Evolutionary conservation across 2,797 vertebrate species (phyloP).

Genomic region (Apogon talboti): DNA sequence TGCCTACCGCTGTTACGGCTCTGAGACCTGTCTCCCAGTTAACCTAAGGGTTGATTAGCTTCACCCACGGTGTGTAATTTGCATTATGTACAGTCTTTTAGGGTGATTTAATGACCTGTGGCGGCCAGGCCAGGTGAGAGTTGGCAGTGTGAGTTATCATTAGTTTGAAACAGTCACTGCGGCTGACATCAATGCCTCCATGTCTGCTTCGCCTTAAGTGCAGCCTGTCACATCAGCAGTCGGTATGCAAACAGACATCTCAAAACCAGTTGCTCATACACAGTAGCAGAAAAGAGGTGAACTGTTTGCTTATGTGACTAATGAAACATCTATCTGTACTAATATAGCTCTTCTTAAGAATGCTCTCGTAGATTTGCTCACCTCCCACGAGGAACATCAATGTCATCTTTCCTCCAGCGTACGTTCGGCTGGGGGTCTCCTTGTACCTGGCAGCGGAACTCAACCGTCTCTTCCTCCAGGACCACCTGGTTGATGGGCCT

Average conservation of each 20-base stretch:
- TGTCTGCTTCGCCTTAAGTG: conserved; percentile 37
- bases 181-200: conserved; percentile 34
- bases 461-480: conserved; percentile 93
- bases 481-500: conserved; percentile 98
- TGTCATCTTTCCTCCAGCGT: conserved; percentile 97
- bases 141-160: conserved; percentile 49
- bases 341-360: conserved; percentile 10
- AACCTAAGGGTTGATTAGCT: conserved; percentile 11
- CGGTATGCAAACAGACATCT: neutral
- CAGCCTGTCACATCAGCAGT: conserved; percentile 39
- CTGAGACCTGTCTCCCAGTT: conserved; percentile 15
- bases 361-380: conserved; percentile 66
- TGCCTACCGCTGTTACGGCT: conserved; percentile 13
- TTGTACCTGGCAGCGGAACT: conserved; percentile 97
- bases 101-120: conserved; percentile 40
- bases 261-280: neutral
- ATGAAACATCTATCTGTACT: neutral
- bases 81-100: conserved; percentile 49
- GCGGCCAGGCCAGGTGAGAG: conserved; percentile 50
- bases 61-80: conserved; percentile 36
- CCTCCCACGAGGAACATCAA: conserved; percentile 94
- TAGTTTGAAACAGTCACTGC: conserved; percentile 53
- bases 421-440: conserved; percentile 96
- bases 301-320: neutral
- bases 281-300: neutral